These are phyloP conservation scores for Lasioglossum marginatum DNA, from an alignment of 2,888 invertebrate species.

Conservation along the genomic window DNA sequence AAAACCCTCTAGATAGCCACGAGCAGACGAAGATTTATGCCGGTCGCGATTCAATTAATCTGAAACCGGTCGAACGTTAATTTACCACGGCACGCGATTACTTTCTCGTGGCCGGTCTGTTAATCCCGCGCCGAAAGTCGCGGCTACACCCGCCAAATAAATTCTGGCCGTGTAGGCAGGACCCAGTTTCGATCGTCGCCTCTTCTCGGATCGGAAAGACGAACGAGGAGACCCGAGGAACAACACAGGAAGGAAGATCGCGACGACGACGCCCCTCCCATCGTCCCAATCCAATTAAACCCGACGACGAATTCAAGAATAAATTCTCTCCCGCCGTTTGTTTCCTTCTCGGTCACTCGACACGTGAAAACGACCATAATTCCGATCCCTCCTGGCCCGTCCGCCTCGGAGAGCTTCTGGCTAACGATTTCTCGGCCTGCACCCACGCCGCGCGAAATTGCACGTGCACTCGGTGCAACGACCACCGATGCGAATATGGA, in stretches of 20 bases:
- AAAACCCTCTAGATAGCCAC: neutral
- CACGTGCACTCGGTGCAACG: constrained; percentile 4
- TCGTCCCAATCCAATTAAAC: neutral
- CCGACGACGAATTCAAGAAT: neutral
- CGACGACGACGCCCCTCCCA: neutral
- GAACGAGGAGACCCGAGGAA: neutral
- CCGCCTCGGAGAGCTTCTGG: neutral
- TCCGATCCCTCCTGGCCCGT: neutral
- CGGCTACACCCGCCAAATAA: constrained; percentile 54
- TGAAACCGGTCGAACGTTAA: constrained; percentile 48
- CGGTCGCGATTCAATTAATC: neutral
- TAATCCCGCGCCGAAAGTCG: constrained; percentile 50
- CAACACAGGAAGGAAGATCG: neutral
- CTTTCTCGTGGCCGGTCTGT: constrained; percentile 60
- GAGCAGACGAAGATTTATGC: neutral
- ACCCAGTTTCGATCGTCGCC: constrained; percentile 72
- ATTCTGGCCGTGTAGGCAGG: constrained; percentile 46
- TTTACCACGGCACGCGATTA: constrained; percentile 56
- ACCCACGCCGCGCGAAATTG: neutral
- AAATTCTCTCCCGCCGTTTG: constrained; percentile 3
- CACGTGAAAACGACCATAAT: constrained; percentile 5
- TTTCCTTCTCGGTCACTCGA: neutral
- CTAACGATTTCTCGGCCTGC: neutral
- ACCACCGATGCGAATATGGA: neutral
- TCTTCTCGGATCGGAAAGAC: neutral